A percentile compares a stretch with the other conserved stretches of the same genome.
Evolutionary conservation across 2,888 invertebrate species (phyloP).

Genomic region (Polydrusus cervinus): DNA sequence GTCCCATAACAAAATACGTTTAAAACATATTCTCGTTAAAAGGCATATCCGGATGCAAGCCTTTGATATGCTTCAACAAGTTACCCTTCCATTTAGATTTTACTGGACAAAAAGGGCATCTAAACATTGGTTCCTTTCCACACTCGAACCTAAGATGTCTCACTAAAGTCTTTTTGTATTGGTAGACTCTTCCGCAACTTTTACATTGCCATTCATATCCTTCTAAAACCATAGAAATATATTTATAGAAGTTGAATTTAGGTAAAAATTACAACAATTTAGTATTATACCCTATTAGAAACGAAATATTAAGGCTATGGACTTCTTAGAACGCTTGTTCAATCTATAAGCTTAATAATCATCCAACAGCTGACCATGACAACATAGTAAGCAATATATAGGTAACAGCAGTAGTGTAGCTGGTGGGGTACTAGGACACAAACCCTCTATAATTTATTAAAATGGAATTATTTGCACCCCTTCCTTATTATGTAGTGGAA

Average conservation of each 20-base stretch:
- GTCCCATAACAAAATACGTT: neutral
- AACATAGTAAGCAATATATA: too few relatives aligned
- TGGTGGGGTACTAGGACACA: too few relatives aligned
- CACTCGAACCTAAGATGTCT: slow-evolving; percentile 59
- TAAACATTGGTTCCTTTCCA: slow-evolving; percentile 81
- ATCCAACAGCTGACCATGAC: too few relatives aligned
- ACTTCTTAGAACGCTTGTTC: too few relatives aligned
- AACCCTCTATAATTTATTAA: too few relatives aligned
- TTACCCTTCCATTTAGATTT: slow-evolving; percentile 46
- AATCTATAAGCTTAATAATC: too few relatives aligned
- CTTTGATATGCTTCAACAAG: slow-evolving; percentile 40
- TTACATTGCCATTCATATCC: slow-evolving; percentile 14
- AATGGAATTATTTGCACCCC: too few relatives aligned
- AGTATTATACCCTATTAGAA: too few relatives aligned
- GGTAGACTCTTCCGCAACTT: slow-evolving; percentile 56
- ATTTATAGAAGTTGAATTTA: neutral
- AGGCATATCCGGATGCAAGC: slow-evolving; percentile 26
- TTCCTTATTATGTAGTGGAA: too few relatives aligned
- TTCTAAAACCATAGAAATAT: neutral
- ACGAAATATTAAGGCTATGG: too few relatives aligned
- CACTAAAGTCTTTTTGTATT: slow-evolving; percentile 55
- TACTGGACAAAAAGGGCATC: slow-evolving; percentile 71
- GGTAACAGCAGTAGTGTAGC: too few relatives aligned
- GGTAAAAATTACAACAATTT: too few relatives aligned
- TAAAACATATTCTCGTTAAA: neutral